Evolutionary conservation across 1,140 invertebrate species (phyloP).

Genomic region (Meteorus sp.): DNA sequence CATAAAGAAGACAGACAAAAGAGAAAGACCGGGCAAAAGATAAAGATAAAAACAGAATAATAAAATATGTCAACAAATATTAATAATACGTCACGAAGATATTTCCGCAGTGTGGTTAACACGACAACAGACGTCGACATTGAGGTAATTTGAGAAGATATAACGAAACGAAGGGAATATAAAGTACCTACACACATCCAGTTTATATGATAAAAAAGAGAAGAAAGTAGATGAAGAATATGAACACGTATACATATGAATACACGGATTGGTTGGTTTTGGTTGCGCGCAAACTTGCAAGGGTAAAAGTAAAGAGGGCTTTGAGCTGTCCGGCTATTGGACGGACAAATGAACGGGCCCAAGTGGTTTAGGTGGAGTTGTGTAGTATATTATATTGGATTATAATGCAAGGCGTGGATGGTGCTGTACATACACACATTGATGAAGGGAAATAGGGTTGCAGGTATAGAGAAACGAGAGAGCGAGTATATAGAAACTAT

Average conservation of each 20-base stretch:
- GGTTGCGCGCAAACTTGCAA: constrained; percentile 30
- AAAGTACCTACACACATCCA: too few species aligned
- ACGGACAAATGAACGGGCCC: constrained; percentile 44
- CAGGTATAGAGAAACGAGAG: constrained; percentile 5
- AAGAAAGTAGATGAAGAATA: constrained; percentile 39
- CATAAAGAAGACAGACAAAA: background rate
- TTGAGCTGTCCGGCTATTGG: constrained; percentile 51
- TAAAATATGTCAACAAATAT: constrained; percentile 25
- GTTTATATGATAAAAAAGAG: constrained; percentile 33
- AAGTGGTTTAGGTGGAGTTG: constrained; percentile 40
- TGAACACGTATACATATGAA: too few species aligned
- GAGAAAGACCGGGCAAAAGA: background rate
- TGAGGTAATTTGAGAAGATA: constrained; percentile 24
- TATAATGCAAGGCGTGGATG: constrained; percentile 27
- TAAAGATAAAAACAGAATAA: background rate
- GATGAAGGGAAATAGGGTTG: background rate
- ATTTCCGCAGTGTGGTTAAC: constrained; percentile 13
- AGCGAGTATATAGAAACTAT: too few species aligned
- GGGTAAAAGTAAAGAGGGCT: too few species aligned
- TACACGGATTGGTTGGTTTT: too few species aligned
- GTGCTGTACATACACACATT: background rate
- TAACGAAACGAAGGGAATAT: constrained; percentile 13
- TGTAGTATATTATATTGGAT: constrained; percentile 29
- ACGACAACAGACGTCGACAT: background rate
- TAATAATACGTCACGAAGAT: constrained; percentile 37